phyloP scores from a whole-genome alignment of 1,140 invertebrate species.

The Pseudomyrmex gracilis region DNA sequence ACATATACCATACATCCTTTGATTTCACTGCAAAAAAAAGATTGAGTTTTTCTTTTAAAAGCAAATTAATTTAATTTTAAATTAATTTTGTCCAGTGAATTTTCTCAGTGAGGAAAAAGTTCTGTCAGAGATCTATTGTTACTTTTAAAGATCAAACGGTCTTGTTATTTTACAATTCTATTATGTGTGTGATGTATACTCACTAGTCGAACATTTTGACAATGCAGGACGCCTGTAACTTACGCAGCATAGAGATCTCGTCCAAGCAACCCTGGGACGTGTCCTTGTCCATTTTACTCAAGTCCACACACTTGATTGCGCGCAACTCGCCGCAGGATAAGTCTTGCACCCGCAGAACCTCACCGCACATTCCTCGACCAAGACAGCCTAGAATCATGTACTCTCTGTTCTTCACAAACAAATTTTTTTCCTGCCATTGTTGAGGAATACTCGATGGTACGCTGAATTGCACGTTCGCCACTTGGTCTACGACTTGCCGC shows the following conservation, averaged over 20 bases:
- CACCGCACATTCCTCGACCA: conserved; percentile 88
- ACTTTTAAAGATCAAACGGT: conserved; percentile 44
- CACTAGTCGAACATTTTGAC: conserved; percentile 96
- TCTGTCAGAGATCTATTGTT: neutral
- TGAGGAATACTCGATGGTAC: conserved; percentile 57
- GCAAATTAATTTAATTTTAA: neutral
- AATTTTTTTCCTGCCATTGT: conserved; percentile 59
- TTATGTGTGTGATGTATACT: conserved; percentile 81
- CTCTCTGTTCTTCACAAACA: conserved; percentile 78
- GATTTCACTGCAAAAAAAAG: conserved; percentile 85
- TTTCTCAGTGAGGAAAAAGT: neutral
- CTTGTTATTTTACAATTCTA: conserved; percentile 32
- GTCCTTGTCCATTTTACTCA: conserved; percentile 87
- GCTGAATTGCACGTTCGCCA: conserved; percentile 64
- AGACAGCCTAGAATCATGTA: conserved; percentile 82
- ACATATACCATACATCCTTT: conserved; percentile 90
- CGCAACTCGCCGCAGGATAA: conserved; percentile 83
- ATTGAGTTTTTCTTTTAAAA: conserved; percentile 22
- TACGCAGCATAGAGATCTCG: conserved; percentile 94
- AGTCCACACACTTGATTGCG: conserved; percentile 87
- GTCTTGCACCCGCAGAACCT: conserved; percentile 86
- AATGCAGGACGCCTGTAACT: conserved; percentile 93
- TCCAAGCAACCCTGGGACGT: conserved; percentile 94
- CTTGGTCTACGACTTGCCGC: conserved; percentile 24
- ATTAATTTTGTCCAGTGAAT: neutral